Evolutionary conservation across 92 coral and sea anemone genomes (phyloP).

Genomic region (Palythoa caribaeorum): DNA sequence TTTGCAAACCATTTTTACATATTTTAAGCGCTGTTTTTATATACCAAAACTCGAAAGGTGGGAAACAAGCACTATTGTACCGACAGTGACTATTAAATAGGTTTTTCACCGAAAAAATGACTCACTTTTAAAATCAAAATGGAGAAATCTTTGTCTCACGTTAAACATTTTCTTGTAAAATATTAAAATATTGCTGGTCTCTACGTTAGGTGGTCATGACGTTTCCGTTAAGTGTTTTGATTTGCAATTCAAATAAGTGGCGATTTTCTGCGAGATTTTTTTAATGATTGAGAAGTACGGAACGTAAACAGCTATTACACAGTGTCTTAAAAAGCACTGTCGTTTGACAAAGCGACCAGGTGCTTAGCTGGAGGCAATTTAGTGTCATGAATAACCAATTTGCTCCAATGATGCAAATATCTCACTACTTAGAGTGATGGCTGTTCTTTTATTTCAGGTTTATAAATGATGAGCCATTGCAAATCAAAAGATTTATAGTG

Average conservation of each 20-base stretch:
- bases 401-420: background rate
- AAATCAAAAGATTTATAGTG: background rate
- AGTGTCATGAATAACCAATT: background rate
- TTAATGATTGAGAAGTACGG: background rate
- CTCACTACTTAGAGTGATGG: background rate
- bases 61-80: no score
- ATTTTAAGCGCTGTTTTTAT: no score
- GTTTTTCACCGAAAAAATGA: no score
- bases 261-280: background rate
- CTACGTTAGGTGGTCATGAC: no score
- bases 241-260: slow-evolving; percentile 40
- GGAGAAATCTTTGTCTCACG: no score
- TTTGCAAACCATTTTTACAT: no score
- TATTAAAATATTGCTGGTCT: no score
- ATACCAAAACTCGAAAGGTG: no score
- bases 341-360: background rate
- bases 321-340: background rate
- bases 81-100: no score
- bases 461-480: background rate
- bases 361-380: background rate
- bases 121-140: no score
- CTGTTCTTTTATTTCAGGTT: slow-evolving; percentile 20
- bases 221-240: background rate
- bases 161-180: no score
- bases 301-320: background rate